Base-by-base conservation (phyloP, 2,888 invertebrate species). In the Adineta ricciae region DNA sequence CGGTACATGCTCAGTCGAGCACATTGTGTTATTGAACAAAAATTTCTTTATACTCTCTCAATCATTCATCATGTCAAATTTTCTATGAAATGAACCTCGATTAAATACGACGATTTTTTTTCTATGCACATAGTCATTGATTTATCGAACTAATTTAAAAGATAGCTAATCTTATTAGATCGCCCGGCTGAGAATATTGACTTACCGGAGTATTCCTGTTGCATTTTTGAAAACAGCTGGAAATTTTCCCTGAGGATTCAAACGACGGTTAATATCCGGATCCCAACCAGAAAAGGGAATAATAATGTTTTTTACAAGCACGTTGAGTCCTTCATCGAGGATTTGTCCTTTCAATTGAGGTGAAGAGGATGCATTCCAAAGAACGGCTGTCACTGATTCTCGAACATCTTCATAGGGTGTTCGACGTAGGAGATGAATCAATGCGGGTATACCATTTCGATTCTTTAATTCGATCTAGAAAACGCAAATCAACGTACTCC, bases 341-440 rank as follows among this genome's bases (percentile, higher is more conserved):
- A 99, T 97, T 83, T 95, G 94, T 90, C 94, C 94, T 91, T 99
- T 99, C 86, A 99, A 92, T 89, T 97, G 93, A 91, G 98, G 97
- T 90, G 96, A 96, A 1, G 98, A 98, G 0, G 97, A 98, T 92
- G 99, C 94, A 92, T 99, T 99, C 98, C 99, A 99, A 87, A 99
- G 93, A n/a, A 98, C 96, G 14, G 96, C 96, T 0, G 93, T 93
- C 27, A 96, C 95, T 87, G 96, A 92, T 89, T 94, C 94, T 89
- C 92, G 93, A 72, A 97, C 95, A 92, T 97, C 96, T 88, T 95
- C 94, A 89, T 97, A 97, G 46, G 94, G 94, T 14, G 96, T 94
- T 88, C 95, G 94, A 88, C 95, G 93, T 87, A 98, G 91, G 84
- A 98, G 92, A 90, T 94, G 94, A 88, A 96, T 95, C 86, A 98